These are phyloP conservation scores for Halocaridina rubra DNA, from an alignment of 2,888 invertebrate species.

Conservation along the genomic window DNA sequence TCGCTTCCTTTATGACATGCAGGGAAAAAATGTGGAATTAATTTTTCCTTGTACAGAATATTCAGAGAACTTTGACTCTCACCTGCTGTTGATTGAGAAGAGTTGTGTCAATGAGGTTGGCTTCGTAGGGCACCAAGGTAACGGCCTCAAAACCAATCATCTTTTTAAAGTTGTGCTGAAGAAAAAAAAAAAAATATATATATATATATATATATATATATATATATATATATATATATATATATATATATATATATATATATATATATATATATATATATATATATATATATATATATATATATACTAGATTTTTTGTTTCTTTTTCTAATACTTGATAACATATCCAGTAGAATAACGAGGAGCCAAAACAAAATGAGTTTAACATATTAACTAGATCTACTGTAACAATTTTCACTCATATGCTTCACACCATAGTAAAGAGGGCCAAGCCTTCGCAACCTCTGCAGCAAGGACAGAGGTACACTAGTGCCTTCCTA, in stretches of 20 bases:
- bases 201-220: background rate
- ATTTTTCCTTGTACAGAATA: no score
- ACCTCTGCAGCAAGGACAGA: no score
- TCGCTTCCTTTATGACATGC: no score
- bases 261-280: background rate
- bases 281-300: conserved; percentile 2
- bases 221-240: background rate
- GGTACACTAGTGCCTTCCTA: no score
- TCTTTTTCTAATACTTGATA: background rate
- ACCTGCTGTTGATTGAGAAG: conserved; percentile 75
- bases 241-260: background rate
- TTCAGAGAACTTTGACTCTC: no score
- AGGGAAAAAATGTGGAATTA: no score
- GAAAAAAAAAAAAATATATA: background rate
- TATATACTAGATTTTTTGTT: background rate
- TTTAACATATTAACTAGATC: no score
- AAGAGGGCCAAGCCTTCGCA: no score
- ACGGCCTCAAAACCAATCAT: conserved; percentile 77
- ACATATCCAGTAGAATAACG: no score
- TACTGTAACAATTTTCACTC: no score
- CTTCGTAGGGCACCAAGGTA: conserved; percentile 88
- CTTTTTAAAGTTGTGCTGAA: background rate
- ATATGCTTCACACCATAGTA: no score
- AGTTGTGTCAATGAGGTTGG: conserved; percentile 81
- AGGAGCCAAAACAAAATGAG: no score